phyloP scores from a whole-genome alignment of 1,140 invertebrate genomes.

The Samia ricini region DNA sequence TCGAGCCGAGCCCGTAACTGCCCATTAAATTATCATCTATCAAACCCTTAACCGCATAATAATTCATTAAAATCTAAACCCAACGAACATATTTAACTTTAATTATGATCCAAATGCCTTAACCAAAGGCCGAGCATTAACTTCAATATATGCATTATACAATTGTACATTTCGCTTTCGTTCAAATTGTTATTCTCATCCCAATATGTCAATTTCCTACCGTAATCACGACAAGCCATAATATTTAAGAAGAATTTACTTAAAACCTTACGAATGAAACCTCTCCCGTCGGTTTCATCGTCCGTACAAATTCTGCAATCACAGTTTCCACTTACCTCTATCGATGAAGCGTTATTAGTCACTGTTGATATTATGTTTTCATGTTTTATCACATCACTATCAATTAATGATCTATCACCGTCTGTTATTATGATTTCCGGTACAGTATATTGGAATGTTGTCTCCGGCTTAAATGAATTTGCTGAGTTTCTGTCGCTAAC shows the following conservation, averaged over 20 bases:
- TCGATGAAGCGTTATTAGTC: slow-evolving; percentile 51
- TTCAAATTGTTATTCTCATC: slow-evolving; percentile 60
- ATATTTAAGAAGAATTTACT: slow-evolving; percentile 54
- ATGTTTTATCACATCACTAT: slow-evolving; percentile 32
- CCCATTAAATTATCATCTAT: not conserved
- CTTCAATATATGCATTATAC: slow-evolving; percentile 56
- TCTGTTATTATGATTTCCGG: slow-evolving; percentile 33
- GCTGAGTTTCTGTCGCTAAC: not conserved
- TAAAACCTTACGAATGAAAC: slow-evolving; percentile 43
- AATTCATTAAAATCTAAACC: not conserved
- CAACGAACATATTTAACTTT: slow-evolving; percentile 6
- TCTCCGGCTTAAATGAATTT: not conserved
- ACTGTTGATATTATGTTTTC: slow-evolving; percentile 27
- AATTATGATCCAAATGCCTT: slow-evolving; percentile 65
- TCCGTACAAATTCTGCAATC: slow-evolving; percentile 64
- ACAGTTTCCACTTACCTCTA: slow-evolving; percentile 56
- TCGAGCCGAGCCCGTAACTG: not conserved
- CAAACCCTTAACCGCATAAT: not conserved
- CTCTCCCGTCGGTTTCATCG: slow-evolving; percentile 30
- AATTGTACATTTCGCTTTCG: slow-evolving; percentile 60
- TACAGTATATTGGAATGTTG: slow-evolving; percentile 11
- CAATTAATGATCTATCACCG: slow-evolving; percentile 13
- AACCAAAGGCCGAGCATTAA: slow-evolving; percentile 66
- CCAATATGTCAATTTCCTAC: slow-evolving; percentile 49
- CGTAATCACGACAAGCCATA: slow-evolving; percentile 42